Evolutionary conservation across 1,140 invertebrate species (phyloP), one percentile per base, ranked within the genome.

Genomic region (Drosophila pectinifera): DNA sequence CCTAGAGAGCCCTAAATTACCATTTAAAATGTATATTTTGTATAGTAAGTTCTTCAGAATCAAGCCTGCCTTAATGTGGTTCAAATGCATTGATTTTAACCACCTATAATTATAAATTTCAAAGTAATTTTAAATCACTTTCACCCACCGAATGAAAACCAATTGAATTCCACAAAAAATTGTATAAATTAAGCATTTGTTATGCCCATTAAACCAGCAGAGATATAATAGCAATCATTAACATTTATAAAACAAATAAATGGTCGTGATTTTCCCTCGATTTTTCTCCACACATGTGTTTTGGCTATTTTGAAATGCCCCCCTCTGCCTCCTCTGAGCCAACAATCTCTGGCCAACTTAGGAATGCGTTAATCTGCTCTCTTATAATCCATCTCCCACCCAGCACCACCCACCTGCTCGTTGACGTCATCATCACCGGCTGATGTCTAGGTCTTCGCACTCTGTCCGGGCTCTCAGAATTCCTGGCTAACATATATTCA

Each of bases 391-490:
- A 65, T 63, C 43, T 24, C 34, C 28, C 34, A 24, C 41, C 48
- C 67, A 31, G 28, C 28, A 53, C 67, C 41, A 34, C 28, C 62
- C 36, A 68, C 41, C 63, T 48, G 58, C 16, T 39, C 26, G 54
- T 69, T 70, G 67, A 70, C 67, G 67, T 70, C 67, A 70, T 46
- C 49, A 34, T 46, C 49, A 34, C 22, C 34, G 65, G 36, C 65
- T 53, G 22, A 68, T 53, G 65, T 36, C 28, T 56, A 55, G 67
- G 67, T 70, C 67, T 68, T 70, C 49, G 67, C 48, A 45, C 67
- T 56, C 65, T 68, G 38, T 18, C 18, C 26, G 34, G 51, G 53
- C 58, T 62, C 55, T 58, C 34, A 43, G 65, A 68, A 69, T 18
- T 49, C 46, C 26, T 20, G 16, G 11, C 18, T 31, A 34, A 14